Conservation (phyloP, 2,797 vertebrate genomes). For the Chelidonichthys spinosus region DNA sequence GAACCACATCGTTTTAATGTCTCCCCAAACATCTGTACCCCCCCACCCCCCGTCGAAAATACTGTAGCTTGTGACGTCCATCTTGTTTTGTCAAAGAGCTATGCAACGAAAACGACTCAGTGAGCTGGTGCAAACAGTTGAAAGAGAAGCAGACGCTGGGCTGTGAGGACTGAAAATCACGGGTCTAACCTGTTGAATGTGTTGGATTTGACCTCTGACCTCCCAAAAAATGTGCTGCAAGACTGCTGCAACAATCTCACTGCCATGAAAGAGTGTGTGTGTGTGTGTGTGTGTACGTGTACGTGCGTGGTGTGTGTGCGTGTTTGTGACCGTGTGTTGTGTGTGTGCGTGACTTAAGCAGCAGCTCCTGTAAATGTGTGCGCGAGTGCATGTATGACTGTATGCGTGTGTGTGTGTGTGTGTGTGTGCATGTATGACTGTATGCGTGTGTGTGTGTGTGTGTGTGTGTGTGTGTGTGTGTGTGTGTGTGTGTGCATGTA, state of each 20-base stretch:
- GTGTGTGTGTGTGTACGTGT: slow-evolving; percentile 28
- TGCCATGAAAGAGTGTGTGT: slow-evolving; percentile 61
- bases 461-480: slow-evolving; percentile 19
- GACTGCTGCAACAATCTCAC: slow-evolving; percentile 77
- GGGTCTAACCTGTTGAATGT: slow-evolving; percentile 86
- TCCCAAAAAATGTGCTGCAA: slow-evolving; percentile 81
- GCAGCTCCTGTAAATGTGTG: slow-evolving; percentile 71
- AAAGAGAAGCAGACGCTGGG: slow-evolving; percentile 6
- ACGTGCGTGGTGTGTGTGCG: slow-evolving; percentile 34
- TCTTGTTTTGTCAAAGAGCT: slow-evolving; percentile 72
- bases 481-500: slow-evolving; percentile 3
- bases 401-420: too few species aligned
- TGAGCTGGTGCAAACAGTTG: slow-evolving; percentile 49
- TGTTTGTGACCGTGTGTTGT: not conserved
- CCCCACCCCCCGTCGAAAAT: slow-evolving; percentile 25
- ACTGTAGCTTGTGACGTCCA: slow-evolving; percentile 70
- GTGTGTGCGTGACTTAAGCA: slow-evolving; percentile 46
- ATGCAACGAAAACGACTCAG: slow-evolving; percentile 72
- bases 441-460: slow-evolving; percentile 34
- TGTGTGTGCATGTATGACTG: too few species aligned
- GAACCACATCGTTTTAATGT: slow-evolving; percentile 34
- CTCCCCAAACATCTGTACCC: not conserved
- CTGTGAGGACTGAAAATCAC: slow-evolving; percentile 52
- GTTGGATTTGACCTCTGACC: slow-evolving; percentile 78
- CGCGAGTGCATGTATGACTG: too few species aligned